These are phyloP conservation scores for Tetraneura akinire DNA, from an alignment of 1,140 invertebrate genomes.

Conservation along the genomic window DNA sequence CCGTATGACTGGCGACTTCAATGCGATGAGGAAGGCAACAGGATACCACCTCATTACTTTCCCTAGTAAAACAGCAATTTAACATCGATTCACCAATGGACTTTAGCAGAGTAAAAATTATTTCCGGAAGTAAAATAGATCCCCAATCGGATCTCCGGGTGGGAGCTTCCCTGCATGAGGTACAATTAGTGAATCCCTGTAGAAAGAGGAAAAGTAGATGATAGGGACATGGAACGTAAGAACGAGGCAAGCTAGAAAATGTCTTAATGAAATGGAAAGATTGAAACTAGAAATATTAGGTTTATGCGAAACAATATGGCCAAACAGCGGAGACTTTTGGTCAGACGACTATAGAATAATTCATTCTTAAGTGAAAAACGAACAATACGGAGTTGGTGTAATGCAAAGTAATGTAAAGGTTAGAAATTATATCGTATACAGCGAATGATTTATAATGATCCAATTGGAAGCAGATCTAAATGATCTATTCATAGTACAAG, in stretches of 20 bases:
- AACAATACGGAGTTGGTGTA: slow-evolving; percentile 18
- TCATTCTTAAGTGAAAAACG: not conserved
- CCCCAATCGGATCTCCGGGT: slow-evolving; percentile 40
- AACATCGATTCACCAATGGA: too few species aligned
- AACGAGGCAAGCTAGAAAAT: too few species aligned
- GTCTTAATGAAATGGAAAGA: slow-evolving; percentile 9
- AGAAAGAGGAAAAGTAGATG: too few species aligned
- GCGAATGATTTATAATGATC: slow-evolving; percentile 26
- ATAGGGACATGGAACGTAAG: too few species aligned
- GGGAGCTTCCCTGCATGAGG: slow-evolving; percentile 1
- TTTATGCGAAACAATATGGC: slow-evolving; percentile 44
- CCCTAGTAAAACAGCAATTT: slow-evolving; percentile 1
- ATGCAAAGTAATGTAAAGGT: too few species aligned
- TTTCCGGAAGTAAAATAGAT: slow-evolving; percentile 15
- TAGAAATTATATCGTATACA: too few species aligned
- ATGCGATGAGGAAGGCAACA: slow-evolving; percentile 9
- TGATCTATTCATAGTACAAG: slow-evolving; percentile 21
- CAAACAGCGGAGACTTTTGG: slow-evolving; percentile 19
- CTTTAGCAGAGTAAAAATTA: slow-evolving; percentile 1
- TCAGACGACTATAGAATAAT: slow-evolving; percentile 17
- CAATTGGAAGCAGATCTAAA: not conserved
- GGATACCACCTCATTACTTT: not conserved
- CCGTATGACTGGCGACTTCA: too few species aligned
- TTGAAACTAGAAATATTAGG: slow-evolving; percentile 50
- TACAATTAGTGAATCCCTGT: not conserved